phyloP scores from a whole-genome alignment of 2,888 invertebrate genomes.

The Pollenia labialis region DNA sequence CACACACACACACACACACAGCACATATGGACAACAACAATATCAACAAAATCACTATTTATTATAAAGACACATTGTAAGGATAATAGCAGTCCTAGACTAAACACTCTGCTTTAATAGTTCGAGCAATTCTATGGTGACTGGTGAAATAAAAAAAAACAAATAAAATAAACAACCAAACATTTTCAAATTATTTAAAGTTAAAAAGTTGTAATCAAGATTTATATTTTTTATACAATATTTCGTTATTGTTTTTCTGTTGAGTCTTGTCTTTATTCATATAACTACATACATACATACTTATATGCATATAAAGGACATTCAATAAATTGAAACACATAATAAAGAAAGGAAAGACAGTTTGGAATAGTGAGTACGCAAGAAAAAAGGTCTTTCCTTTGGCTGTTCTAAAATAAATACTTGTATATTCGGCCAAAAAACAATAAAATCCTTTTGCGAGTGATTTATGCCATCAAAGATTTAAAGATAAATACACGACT shows the following conservation, averaged over 20 bases:
- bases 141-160: too few species aligned
- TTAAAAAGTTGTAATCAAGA: conserved; percentile 71
- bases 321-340: conserved; percentile 64
- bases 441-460: conserved; percentile 74
- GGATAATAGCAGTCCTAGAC: conserved; percentile 59
- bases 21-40: conserved; percentile 22
- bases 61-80: conserved; percentile 52
- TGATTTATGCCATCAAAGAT: conserved; percentile 79
- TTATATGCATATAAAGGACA: conserved; percentile 49
- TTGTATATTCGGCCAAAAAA: conserved; percentile 48
- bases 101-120: conserved; percentile 24
- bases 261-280: conserved; percentile 9
- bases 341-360: conserved; percentile 32
- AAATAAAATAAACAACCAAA: neutral
- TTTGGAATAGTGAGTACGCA: neutral
- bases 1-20: neutral
- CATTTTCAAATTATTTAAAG: conserved; percentile 69
- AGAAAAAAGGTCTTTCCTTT: conserved; percentile 21
- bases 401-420: conserved; percentile 55
- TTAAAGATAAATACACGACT: conserved; percentile 62
- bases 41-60: conserved; percentile 35
- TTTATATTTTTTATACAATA: conserved; percentile 52
- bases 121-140: neutral
- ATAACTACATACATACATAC: too few species aligned
- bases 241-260: conserved; percentile 51